Percentiles rank a stretch among this genome's conserved stretches.
phyloP scores from a whole-genome alignment of 2,797 vertebrate genomes.

The Dromococcyx pavoninus region DNA sequence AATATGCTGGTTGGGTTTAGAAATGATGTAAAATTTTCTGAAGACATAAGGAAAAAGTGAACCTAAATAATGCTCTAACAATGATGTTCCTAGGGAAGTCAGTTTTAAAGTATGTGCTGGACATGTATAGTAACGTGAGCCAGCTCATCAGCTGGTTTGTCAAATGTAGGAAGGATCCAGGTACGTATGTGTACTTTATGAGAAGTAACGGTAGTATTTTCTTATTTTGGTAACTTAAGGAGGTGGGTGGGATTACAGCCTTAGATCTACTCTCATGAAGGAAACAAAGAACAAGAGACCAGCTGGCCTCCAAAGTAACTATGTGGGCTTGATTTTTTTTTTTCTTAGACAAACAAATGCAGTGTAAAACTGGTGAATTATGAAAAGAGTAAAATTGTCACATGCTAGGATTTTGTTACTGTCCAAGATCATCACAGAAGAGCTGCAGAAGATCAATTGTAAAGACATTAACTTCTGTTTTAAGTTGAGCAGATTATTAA shows the following conservation, averaged over 20 bases:
- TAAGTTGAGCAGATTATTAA: background rate
- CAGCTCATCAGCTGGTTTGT: background rate
- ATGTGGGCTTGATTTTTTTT: background rate
- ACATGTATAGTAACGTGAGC: fast-evolving
- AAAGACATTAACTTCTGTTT: background rate
- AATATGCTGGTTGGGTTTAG: background rate
- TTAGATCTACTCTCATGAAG: background rate
- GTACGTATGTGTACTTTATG: background rate
- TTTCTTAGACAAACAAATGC: background rate
- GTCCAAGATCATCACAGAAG: background rate
- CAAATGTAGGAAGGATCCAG: background rate
- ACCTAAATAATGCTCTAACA: background rate
- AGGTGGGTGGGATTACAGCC: background rate
- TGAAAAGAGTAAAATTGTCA: background rate
- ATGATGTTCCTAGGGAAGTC: background rate
- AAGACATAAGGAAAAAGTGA: background rate
- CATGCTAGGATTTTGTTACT: background rate
- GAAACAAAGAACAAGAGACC: background rate
- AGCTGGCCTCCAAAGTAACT: background rate
- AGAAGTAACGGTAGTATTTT: background rate
- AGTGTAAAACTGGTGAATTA: background rate
- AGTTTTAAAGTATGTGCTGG: background rate
- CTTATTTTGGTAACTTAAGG: background rate
- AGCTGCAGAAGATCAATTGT: background rate
- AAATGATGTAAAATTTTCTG: background rate